Evolutionary conservation across 1,140 invertebrate species (phyloP), one percentile per base, ranked within the genome.

Genomic region (Ooceraea biroi): DNA sequence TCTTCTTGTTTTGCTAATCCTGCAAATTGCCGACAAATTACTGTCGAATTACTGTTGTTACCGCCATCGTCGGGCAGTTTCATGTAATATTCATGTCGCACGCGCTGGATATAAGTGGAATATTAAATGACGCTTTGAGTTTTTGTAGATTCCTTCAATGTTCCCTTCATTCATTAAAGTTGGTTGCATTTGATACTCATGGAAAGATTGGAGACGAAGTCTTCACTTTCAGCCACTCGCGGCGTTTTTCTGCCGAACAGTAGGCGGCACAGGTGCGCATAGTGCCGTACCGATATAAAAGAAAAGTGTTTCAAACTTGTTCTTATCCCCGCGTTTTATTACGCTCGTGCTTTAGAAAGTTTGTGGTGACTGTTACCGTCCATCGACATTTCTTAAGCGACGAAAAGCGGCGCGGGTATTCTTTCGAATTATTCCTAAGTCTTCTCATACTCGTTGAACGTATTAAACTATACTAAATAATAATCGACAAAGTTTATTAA

Each of bases 301-400:
- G 65, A 80, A 77, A 80, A 69, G 36, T 80, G 76, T 80, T 71
- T 55, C 57, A 71, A 80, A 71, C 48, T 80, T 80, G 57, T 69
- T 25, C 66, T 48, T 69, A 52, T 50, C 25, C 25, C n/a, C 55
- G 22, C 65, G 69, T 80, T 12, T 80, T 80, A 71, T 80, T 80
- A 57, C 76, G 27, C 76, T 57, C n/a, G 12, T 69, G n/a, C 52
- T 36, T 80, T 30, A 65, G 27, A 71, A 71, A 80, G 76, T 80
- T 80, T 71, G 50, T 41, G 25, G 76, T 50, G 36, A 71, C 50
- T 69, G 74, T 55, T 41, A 77, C 60, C 61, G 63, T 71, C 46
- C 25, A 57, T 71, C 65, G 41, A 17, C 12, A 30, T 69, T 58
- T 36, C 17, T 3, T 22, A 27, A 66, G 44, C 48, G 65, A 58